Conservation (phyloP, 2,113 vertebrate species). For the Apteryx mantelli region DNA sequence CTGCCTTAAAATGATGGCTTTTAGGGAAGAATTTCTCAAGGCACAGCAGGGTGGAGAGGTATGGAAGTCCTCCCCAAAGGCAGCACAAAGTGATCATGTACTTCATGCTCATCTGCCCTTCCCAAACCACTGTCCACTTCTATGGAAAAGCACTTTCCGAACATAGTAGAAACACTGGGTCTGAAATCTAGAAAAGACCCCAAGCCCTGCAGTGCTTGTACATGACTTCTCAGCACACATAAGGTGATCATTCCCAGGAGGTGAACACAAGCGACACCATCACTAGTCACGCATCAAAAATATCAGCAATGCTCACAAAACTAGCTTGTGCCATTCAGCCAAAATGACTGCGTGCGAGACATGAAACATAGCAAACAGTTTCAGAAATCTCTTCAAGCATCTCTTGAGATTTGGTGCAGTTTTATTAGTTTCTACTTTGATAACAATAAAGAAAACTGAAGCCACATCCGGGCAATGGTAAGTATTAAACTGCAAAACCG, state of each 20-base stretch:
- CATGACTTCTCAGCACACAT: not conserved
- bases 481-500: not conserved
- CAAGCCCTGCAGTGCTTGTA: too few species aligned
- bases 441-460: not conserved
- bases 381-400: not conserved
- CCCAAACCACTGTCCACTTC: not conserved
- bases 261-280: rapidly evolving
- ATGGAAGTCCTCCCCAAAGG: not conserved
- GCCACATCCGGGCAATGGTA: not conserved
- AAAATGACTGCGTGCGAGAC: not conserved
- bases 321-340: not conserved
- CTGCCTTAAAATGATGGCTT: not conserved
- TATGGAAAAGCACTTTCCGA: not conserved
- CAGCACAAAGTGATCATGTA: not conserved
- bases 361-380: not conserved
- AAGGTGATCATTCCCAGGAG: not conserved
- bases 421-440: not conserved
- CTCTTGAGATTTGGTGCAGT: rapidly evolving
- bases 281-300: not conserved
- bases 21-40: not conserved
- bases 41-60: not conserved
- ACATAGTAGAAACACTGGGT: too few species aligned
- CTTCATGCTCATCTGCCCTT: not conserved
- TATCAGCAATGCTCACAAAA: not conserved
- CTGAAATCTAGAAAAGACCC: not conserved